Evolutionary conservation across 1,140 invertebrate genomes (phyloP), one percentile per base, ranked within the genome.

Genomic region (Psix sp.): DNA sequence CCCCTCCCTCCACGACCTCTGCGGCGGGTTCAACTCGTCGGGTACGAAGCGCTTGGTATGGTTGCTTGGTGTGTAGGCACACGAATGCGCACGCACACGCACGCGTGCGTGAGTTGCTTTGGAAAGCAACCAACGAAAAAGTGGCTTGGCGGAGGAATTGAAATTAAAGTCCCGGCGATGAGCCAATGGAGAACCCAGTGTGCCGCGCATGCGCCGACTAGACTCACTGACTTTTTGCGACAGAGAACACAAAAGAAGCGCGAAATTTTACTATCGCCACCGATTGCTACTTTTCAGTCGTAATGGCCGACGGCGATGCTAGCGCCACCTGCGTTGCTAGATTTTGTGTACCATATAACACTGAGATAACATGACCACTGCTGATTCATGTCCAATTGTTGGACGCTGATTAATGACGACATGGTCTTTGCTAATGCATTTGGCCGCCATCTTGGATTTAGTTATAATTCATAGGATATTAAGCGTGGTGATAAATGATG

Each of bases 191-290:
- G 14, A 39, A 31, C 42, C 54, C 40, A 29, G 17, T 13, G 7
- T 9, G 0, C 2, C 3, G 56, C 56, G 56, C 45, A 20, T 33
- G 56, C 56, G 52, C 52, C 14, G 16, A n/a, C n/a, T n/a, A n/a
- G n/a, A n/a, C n/a, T n/a, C n/a, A n/a, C n/a, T n/a, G n/a, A n/a
- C n/a, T n/a, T n/a, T n/a, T n/a, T n/a, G n/a, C n/a, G n/a, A n/a
- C n/a, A n/a, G n/a, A n/a, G n/a, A n/a, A n/a, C n/a, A 17, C 56
- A 35, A 48, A 45, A 13, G 10, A 18, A 6, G 10, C 11, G 20
- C 40, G 42, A 16, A 46, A 60, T 60, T 52, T 60, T 68, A 62
- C 57, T 71, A 56, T 52, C 40, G 18, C 52, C 59, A 52, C 46
- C 65, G 45, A 70, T 70, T 70, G 66, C 49, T 70, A 24, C 52